Evolutionary conservation across 2,797 vertebrate species (phyloP), one percentile per base, ranked within the genome.

Genomic region (Pagetopsis macropterus): DNA sequence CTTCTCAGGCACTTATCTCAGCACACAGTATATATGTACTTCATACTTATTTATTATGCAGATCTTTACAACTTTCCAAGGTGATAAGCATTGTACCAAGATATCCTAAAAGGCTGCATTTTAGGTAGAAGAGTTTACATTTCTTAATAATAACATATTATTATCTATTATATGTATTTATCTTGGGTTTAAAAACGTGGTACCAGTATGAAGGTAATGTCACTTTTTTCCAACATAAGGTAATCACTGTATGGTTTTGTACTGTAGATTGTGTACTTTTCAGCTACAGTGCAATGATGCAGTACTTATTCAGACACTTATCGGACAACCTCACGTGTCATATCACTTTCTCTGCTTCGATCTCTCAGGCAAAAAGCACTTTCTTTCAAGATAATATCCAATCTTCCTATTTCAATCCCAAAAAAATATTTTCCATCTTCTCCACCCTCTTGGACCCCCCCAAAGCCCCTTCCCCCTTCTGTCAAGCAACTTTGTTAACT

Each of bases 131-230:
- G 15, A 21, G 8, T 19, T 63, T 50, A 0, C 37, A 43, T 9
- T 27, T 37, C 6, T 14, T 27, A 37, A 37, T 3, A 62, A 55
- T 13, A 9, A n/a, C 5, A 9, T 41, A 1, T 8, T 4, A 31
- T 0, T 23, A 16, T 60, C 41, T 27, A 27, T 76, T 65, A 55
- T 55, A 12, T 37, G 23, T 61, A 49, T 76, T 48, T 49, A 15
- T 2, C 3, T 23, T 0, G 17, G 1, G 16, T 6, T 3, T 37
- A 58, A 65, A 45, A 54, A 16, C 0, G 14, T 15, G 44, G 2
- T 11, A 48, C 27, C 23, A 41, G 46, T 48, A 14, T 48, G 12
- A 21, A 48, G 9, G 48, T 44, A 3, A 15, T 27, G 27, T 52
- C 46, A 13, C 14, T 48, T 48, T 31, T 50, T 5, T 37, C 16